Evolutionary conservation across 2,797 vertebrate genomes (phyloP).

Genomic region (Squalus acanthias): DNA sequence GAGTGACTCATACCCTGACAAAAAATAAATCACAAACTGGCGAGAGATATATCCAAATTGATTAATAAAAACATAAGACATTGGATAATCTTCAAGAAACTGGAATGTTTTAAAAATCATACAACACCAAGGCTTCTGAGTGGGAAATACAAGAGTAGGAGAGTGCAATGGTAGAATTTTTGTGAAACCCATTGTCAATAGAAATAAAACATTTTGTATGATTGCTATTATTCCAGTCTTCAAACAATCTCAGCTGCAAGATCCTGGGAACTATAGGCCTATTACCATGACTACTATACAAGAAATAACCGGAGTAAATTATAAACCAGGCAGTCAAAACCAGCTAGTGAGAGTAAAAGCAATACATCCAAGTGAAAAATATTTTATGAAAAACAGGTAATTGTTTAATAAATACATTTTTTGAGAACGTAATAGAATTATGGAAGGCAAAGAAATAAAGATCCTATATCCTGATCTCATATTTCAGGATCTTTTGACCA

Average conservation of each 20-base stretch:
- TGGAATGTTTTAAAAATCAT: background rate
- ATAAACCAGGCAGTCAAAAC: background rate
- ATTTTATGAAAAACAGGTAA: background rate
- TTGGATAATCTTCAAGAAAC: background rate
- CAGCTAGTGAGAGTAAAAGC: background rate
- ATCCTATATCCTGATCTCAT: background rate
- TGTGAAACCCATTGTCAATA: background rate
- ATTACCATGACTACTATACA: background rate
- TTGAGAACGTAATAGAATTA: background rate
- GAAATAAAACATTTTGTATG: background rate
- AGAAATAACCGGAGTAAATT: background rate
- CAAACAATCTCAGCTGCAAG: background rate
- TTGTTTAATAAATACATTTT: background rate
- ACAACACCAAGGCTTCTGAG: background rate
- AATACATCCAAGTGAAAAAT: background rate
- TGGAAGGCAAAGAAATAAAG: background rate
- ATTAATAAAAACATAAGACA: background rate
- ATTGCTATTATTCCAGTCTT: background rate
- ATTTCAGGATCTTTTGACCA: background rate
- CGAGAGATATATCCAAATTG: background rate
- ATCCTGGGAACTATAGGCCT: background rate
- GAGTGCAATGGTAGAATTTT: background rate
- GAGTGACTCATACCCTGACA: background rate
- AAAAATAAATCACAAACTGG: background rate
- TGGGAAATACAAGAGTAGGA: background rate